Base-by-base conservation (phyloP, 1,140 invertebrate genomes). In the Euwallacea fornicatus region DNA sequence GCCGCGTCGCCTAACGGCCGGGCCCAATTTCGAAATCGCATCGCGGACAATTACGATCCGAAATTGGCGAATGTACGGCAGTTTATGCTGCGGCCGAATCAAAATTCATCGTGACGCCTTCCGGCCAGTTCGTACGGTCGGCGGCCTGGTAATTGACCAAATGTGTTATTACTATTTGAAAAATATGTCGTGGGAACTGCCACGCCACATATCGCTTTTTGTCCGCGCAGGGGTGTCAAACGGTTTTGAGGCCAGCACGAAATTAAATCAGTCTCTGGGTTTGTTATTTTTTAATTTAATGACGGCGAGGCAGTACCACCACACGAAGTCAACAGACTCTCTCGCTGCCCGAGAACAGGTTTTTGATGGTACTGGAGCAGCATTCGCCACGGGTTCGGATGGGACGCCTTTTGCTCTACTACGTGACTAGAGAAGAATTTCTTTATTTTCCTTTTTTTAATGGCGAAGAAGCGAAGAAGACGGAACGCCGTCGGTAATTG, bases 311-410 rank as follows among this genome's bases (percentile, higher is more conserved):
- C 42, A 42, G 16, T 60, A 41, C 42, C 42, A 11, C 21, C 21
- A 50, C 21, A 7, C 43, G 43, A 42, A 64, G 62, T 64, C 62
- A 64, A 64, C 62, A 64, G 13, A 64, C 62, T 54, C 62, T 60
- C 58, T 60, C 58, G 13, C n/a, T 60, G 58, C 10, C 58, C 54
- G 54, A 56, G 54, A 56, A 56, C 54, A 64, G 62, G 62, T 64
- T 64, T 43, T 64, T 64, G 62, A 64, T 64, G 43, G 41, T 64
- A 64, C 62, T 64, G 62, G 62, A 64, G 62, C 59, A 33, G 21
- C 46, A 64, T 64, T 64, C 62, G 44, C 62, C 15, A 64, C 62
- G 62, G 62, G 13, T n/a, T 33, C 9, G 58, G 16, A 33, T 21
- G 16, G 46, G 46, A 50, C 46, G 46, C 13, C 46, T 50, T 50